A percentile compares a stretch with the other conserved stretches of the same genome.
Evolutionary conservation across 1,140 invertebrate species (phyloP).

Genomic region (Leptinotarsa texana): DNA sequence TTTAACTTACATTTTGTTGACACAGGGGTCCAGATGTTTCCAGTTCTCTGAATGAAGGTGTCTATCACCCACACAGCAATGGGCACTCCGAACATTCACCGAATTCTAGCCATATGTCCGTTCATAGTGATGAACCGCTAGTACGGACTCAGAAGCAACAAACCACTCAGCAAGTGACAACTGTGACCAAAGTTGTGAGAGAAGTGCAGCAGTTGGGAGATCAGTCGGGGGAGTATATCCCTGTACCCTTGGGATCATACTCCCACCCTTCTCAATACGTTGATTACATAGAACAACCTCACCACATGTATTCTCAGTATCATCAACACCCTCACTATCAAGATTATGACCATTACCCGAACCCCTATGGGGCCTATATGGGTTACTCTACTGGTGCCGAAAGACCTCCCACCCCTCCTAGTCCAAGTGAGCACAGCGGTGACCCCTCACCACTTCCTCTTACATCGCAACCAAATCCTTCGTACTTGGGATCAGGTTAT

Average conservation of each 20-base stretch:
- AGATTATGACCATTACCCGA: constrained; percentile 66
- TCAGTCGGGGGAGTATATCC: constrained; percentile 59
- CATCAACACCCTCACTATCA: constrained; percentile 57
- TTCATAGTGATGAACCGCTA: constrained; percentile 57
- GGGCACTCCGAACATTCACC: constrained; percentile 59
- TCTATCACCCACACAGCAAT: constrained; percentile 56
- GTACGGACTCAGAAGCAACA: constrained; percentile 58
- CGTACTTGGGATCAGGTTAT: constrained; percentile 56
- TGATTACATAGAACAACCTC: constrained; percentile 56
- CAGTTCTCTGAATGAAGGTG: constrained; percentile 50
- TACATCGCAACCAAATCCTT: constrained; percentile 50
- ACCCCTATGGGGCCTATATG: constrained; percentile 58
- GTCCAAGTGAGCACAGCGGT: constrained; percentile 65
- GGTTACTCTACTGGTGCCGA: constrained; percentile 56
- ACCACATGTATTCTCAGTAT: constrained; percentile 57
- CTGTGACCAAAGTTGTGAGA: constrained; percentile 62
- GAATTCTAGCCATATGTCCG: constrained; percentile 58
- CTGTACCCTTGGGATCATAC: constrained; percentile 54
- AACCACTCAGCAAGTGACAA: constrained; percentile 60
- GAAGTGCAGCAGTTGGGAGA: constrained; percentile 64
- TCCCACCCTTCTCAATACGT: constrained; percentile 53
- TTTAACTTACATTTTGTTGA: constrained; percentile 7
- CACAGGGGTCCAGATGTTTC: constrained; percentile 50
- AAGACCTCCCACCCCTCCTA: constrained; percentile 62
- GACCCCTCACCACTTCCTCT: constrained; percentile 63